Evolutionary conservation across 2,113 vertebrate genomes (phyloP).

Genomic region (Fulmarus glacialis): DNA sequence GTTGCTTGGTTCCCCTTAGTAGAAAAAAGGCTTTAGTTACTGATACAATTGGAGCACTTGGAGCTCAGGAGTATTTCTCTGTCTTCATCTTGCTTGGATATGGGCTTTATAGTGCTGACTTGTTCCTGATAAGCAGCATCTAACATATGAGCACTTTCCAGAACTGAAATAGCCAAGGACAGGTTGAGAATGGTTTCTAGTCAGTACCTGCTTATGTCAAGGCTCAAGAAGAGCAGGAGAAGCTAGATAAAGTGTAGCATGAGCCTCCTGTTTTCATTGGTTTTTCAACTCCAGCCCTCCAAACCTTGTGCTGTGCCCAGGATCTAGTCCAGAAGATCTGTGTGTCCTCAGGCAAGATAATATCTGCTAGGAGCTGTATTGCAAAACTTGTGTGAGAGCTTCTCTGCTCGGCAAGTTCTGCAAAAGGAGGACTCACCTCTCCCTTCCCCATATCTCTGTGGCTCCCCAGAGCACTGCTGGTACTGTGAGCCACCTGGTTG

Average conservation of each 20-base stretch:
- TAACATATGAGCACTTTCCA: neutral
- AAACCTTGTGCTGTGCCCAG: neutral
- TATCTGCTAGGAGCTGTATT: neutral
- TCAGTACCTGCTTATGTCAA: neutral
- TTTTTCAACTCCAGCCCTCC: neutral
- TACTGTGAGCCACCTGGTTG: neutral
- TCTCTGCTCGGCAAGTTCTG: neutral
- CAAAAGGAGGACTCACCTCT: neutral
- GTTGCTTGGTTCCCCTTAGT: neutral
- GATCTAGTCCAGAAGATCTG: neutral
- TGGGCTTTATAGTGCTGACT: neutral
- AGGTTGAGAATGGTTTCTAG: neutral
- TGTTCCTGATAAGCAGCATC: neutral
- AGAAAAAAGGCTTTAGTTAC: neutral
- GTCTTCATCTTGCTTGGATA: neutral
- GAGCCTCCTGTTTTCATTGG: neutral
- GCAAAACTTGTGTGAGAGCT: neutral
- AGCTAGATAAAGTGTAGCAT: neutral
- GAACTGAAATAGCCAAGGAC: neutral
- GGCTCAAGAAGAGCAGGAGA: neutral
- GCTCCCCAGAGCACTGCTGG: neutral
- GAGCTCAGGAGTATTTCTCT: neutral
- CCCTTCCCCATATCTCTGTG: rapidly evolving
- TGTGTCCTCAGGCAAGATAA: neutral
- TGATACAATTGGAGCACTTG: neutral